A percentile compares a stretch with the other conserved stretches of the same genome.
These are phyloP conservation scores for Larimichthys crocea DNA, from an alignment of 2,113 vertebrate species.

Conservation along the genomic window DNA sequence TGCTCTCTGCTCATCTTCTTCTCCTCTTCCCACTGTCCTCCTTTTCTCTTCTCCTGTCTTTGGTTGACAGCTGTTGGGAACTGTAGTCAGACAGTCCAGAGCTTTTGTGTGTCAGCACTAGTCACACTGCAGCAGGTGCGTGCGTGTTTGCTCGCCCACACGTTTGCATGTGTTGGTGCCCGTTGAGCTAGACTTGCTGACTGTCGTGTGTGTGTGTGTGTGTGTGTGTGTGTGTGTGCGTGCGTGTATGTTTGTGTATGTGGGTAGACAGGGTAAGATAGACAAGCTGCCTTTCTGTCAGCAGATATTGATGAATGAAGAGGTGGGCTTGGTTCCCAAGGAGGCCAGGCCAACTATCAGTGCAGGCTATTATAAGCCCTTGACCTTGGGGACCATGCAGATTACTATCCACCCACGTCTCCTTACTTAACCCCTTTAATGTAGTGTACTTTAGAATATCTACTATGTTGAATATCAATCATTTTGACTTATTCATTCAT, in stretches of 20 bases:
- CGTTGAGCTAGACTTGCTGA: conserved; percentile 63
- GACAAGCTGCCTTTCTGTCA: conserved; percentile 65
- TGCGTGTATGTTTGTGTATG: not conserved
- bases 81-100: conserved; percentile 60
- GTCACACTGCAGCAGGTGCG: conserved; percentile 70
- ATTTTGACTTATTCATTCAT: not conserved
- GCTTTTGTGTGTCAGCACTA: conserved; percentile 63
- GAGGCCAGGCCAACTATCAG: conserved; percentile 18
- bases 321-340: conserved; percentile 29
- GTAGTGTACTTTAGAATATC: not conserved
- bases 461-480: not conserved
- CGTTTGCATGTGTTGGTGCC: conserved; percentile 46
- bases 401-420: not conserved
- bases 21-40: not conserved
- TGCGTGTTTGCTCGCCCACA: conserved; percentile 52
- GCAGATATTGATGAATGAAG: conserved; percentile 69
- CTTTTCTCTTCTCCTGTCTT: conserved; percentile 10
- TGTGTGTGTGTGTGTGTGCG: not conserved
- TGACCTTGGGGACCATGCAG: conserved; percentile 10
- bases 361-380: conserved; percentile 31
- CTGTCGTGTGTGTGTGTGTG: conserved; percentile 21
- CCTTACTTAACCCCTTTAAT: conserved; percentile 17
- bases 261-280: conserved; percentile 18
- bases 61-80: conserved; percentile 65
- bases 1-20: not conserved